These are phyloP conservation scores for Vulpes vulpes DNA, from an alignment of 2,113 vertebrate species.

Conservation along the genomic window DNA sequence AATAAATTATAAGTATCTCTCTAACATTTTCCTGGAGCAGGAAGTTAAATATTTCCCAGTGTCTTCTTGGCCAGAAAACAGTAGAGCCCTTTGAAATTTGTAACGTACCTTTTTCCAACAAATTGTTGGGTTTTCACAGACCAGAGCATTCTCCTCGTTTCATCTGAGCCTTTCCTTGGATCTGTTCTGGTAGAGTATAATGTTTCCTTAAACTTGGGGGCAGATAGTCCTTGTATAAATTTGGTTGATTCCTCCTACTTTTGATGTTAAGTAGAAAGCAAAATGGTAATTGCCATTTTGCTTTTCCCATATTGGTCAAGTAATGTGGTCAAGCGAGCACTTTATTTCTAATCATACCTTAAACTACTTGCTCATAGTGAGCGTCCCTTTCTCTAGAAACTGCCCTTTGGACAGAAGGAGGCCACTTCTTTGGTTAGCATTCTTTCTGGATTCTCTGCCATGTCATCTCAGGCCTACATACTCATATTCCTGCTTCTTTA, in stretches of 20 bases:
- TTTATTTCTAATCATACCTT: constrained; percentile 13
- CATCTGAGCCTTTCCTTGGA: background rate
- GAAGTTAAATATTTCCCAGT: constrained; percentile 44
- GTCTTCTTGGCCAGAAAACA: constrained; percentile 41
- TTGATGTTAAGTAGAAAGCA: constrained; percentile 48
- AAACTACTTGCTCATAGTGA: background rate
- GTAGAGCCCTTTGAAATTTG: constrained; percentile 44
- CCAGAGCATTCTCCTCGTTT: background rate
- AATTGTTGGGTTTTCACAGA: constrained; percentile 25
- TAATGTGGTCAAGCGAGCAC: background rate
- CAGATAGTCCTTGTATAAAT: constrained; percentile 17
- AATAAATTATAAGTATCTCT: constrained; percentile 37
- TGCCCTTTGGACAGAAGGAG: background rate
- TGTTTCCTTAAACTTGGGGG: constrained; percentile 49
- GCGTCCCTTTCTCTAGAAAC: background rate
- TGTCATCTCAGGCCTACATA: background rate
- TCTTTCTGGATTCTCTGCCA: background rate
- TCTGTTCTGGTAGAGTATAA: background rate
- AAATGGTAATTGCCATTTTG: background rate
- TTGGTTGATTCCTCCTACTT: constrained; percentile 4
- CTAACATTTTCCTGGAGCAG: constrained; percentile 45
- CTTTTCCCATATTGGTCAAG: background rate
- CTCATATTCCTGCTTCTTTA: background rate
- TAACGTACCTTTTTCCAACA: background rate
- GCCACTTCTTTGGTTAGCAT: background rate